A percentile compares a stretch with the other conserved stretches of the same genome.
Conservation (phyloP, 2,797 vertebrate species). For the Cynodonichthys magdalenae region DNA sequence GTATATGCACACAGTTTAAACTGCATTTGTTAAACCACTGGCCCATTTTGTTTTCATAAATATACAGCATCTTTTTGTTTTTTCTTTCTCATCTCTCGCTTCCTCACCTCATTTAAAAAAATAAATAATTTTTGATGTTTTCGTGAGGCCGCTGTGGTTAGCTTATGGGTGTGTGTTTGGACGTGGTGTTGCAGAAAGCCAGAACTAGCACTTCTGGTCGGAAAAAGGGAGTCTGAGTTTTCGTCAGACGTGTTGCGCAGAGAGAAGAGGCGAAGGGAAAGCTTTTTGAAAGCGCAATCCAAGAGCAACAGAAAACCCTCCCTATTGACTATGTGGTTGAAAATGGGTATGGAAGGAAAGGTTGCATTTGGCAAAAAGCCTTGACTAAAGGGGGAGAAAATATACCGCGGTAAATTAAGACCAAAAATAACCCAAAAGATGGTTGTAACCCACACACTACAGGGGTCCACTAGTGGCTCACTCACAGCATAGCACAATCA, state of each 20-base stretch:
- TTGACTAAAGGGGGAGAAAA: constrained; percentile 34
- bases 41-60: constrained; percentile 74
- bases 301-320: constrained; percentile 78
- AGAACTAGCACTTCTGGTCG: constrained; percentile 76
- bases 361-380: constrained; percentile 67
- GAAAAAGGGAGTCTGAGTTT: constrained; percentile 73
- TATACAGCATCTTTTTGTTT: constrained; percentile 38
- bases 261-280: constrained; percentile 69
- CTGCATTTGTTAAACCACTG: constrained; percentile 56
- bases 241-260: constrained; percentile 65
- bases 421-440: no score
- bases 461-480: neutral
- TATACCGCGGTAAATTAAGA: neutral
- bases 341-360: constrained; percentile 67
- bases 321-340: constrained; percentile 74
- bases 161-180: constrained; percentile 6
- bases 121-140: constrained; percentile 71
- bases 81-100: constrained; percentile 28
- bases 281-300: constrained; percentile 69
- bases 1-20: constrained; percentile 56
- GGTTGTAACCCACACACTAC: neutral
- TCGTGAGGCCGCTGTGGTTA: constrained; percentile 32
- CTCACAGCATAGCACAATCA: no score
- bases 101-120: constrained; percentile 52
- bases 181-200: constrained; percentile 47